Conservation (phyloP, 1,140 invertebrate genomes). For the Dendroctonus ponderosae region DNA sequence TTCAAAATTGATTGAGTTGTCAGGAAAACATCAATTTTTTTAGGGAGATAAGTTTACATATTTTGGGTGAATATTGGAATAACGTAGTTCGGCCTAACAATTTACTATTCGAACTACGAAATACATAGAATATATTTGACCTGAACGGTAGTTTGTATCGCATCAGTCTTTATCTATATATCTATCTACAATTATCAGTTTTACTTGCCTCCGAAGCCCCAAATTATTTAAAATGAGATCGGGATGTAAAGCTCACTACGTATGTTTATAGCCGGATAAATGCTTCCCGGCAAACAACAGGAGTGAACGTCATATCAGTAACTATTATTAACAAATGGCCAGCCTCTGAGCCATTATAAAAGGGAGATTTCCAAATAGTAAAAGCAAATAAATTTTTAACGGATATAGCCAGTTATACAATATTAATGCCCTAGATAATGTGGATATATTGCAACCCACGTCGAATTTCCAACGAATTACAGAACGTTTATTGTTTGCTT, state of each 20-base stretch:
- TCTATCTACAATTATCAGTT: too few relatives aligned
- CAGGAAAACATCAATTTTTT: too few relatives aligned
- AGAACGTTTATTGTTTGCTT: too few relatives aligned
- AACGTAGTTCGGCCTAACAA: too few relatives aligned
- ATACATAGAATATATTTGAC: too few relatives aligned
- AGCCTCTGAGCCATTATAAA: neutral
- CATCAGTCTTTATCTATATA: too few relatives aligned
- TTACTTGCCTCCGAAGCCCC: too few relatives aligned
- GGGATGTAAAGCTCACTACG: neutral
- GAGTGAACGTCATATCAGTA: neutral
- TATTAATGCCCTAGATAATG: neutral
- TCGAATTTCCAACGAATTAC: neutral
- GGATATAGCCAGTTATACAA: constrained; percentile 2
- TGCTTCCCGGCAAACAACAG: neutral
- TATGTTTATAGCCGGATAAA: neutral
- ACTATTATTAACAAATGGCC: neutral
- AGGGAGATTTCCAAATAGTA: neutral
- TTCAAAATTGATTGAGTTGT: too few relatives aligned
- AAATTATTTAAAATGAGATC: neutral
- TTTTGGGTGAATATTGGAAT: too few relatives aligned
- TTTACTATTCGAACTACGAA: too few relatives aligned
- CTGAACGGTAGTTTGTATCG: too few relatives aligned
- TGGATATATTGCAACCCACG: neutral
- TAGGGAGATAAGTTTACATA: too few relatives aligned
- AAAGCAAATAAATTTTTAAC: constrained; percentile 5